These are phyloP conservation scores for Sarcoramphus papa DNA, from an alignment of 2,797 vertebrate species.

Conservation along the genomic window DNA sequence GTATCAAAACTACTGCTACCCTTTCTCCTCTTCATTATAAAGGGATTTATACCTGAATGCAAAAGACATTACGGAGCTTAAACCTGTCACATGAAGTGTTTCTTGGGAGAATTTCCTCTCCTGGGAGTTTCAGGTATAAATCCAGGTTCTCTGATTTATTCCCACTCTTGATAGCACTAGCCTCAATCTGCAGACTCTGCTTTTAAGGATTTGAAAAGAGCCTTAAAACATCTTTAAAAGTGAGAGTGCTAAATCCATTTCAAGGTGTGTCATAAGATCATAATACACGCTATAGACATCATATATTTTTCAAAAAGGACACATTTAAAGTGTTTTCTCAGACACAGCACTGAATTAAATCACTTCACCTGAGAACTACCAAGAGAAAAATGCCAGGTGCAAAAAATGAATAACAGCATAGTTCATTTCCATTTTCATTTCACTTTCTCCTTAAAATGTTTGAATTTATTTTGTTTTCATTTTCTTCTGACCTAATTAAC, in stretches of 20 bases:
- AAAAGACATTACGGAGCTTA: background rate
- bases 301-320: background rate
- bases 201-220: slow-evolving; percentile 6
- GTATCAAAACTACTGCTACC: background rate
- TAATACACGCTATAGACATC: background rate
- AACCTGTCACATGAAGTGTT: background rate
- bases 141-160: slow-evolving; percentile 18
- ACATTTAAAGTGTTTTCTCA: background rate
- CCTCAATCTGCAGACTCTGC: background rate
- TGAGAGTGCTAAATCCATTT: background rate
- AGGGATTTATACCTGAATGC: background rate
- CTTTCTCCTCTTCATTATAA: slow-evolving; percentile 1
- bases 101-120: background rate
- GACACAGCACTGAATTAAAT: background rate
- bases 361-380: background rate
- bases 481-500: background rate
- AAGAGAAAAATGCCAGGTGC: background rate
- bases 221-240: background rate
- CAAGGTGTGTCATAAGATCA: background rate
- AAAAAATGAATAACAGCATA: background rate
- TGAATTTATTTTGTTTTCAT: background rate
- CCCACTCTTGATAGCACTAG: background rate
- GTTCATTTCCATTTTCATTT: background rate
- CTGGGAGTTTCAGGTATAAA: background rate
- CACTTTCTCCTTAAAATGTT: background rate